A percentile compares a stretch with the other conserved stretches of the same genome.
Evolutionary conservation across 1,140 invertebrate genomes (phyloP).

Genomic region (Aphidius gifuensis): DNA sequence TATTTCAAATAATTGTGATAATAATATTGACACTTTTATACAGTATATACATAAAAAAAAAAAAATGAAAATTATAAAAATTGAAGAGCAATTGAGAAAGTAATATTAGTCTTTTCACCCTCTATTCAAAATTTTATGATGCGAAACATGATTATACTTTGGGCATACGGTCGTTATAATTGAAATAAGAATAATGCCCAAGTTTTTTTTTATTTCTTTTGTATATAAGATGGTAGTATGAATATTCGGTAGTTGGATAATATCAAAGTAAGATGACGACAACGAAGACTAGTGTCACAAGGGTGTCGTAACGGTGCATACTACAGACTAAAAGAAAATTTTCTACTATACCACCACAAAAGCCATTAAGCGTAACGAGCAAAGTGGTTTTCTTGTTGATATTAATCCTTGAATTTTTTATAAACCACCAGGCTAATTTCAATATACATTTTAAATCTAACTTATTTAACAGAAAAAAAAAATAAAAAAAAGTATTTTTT

Average conservation of each 20-base stretch:
- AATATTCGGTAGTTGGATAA: background rate
- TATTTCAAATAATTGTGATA: no score
- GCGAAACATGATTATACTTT: constrained; percentile 35
- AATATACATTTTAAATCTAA: constrained; percentile 27
- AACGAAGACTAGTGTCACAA: constrained; percentile 2
- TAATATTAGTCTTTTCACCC: no score
- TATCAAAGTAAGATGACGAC: no score
- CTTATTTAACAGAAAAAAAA: constrained; percentile 6
- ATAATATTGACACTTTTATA: no score
- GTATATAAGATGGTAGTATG: background rate
- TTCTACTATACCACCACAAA: constrained; percentile 17
- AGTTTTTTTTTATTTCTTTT: constrained; percentile 7
- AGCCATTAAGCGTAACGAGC: constrained; percentile 26
- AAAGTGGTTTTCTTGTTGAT: constrained; percentile 25
- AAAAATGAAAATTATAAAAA: no score
- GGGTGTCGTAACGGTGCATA: constrained; percentile 26
- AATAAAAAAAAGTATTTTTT: background rate
- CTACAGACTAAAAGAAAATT: constrained; percentile 18
- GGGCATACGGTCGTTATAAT: constrained; percentile 33
- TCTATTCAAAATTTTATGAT: constrained; percentile 30
- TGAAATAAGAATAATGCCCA: constrained; percentile 40
- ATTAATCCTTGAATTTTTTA: constrained; percentile 45
- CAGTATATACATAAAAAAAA: no score
- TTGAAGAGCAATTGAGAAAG: background rate
- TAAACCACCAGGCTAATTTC: constrained; percentile 38